Evolutionary conservation across 2,797 vertebrate species (phyloP), one percentile per base, ranked within the genome.

Genomic region (Hirundo rustica): DNA sequence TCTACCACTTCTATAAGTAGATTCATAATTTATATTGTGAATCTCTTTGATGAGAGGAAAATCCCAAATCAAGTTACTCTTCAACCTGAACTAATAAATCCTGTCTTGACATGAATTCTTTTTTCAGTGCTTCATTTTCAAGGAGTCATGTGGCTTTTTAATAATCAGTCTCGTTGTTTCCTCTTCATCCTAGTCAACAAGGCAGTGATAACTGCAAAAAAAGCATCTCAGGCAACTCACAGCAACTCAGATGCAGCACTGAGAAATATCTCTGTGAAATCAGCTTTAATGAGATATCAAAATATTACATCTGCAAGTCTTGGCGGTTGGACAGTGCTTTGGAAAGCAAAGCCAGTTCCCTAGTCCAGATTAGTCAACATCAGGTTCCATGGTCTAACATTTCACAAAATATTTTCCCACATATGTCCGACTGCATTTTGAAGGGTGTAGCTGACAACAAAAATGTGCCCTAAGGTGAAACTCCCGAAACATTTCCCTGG

Each of bases 371-470:
- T 97, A 97, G 96, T 97, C 96, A 97, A 97, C 92, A 96, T 76
- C 95, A 95, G 94, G 96, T 97, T 97, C 97, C 95, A 96, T 92
- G 96, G 96, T 98, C 97, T 98, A 98, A 97, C 92, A 96, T 98
- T 98, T 98, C 98, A 97, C 96, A 96, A 97, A 97, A 95, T 96
- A 97, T 95, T 98, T 98, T 99, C 98, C 98, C 98, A 99, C 98
- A 98, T 98, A 97, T 98, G 96, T 98, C 97, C 71, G 2, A 92
- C 91, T 95, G 95, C 88, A 95, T 96, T 96, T 96, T 97, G 97
- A 98, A 98, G 96, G 96, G 96, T 97, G 84, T 96, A 97, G 96
- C 93, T 98, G 98, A 98, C 98, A 97, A 96, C 97, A 98, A 98
- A 98, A 98, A 98, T 89, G 97, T 96, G 96, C 97, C 97, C 97